phyloP scores from a whole-genome alignment of 2,888 invertebrate genomes.

The Heliconius charithonia region DNA sequence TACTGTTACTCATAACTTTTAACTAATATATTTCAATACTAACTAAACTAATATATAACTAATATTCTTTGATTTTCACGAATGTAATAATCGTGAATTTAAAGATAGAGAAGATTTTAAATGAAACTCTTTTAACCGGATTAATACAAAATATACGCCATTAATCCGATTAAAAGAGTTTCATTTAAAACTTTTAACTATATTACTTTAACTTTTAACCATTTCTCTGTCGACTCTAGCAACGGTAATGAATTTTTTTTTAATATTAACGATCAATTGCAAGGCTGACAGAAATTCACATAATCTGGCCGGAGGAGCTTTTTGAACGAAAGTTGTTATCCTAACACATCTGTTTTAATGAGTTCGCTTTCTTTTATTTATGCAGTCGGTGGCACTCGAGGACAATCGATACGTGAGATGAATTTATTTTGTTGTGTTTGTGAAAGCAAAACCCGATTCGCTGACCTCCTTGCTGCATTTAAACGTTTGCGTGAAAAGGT shows the following conservation, averaged over 20 bases:
- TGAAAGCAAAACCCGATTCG: constrained; percentile 80
- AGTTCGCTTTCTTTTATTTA: constrained; percentile 82
- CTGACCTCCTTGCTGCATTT: constrained; percentile 78
- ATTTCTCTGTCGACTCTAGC: background rate
- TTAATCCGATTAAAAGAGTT: too few relatives aligned
- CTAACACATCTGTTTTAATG: constrained; percentile 63
- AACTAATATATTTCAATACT: too few relatives aligned
- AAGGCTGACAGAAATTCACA: background rate
- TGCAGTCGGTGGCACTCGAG: constrained; percentile 76
- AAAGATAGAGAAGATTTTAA: too few relatives aligned
- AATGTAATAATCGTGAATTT: too few relatives aligned
- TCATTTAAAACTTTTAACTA: background rate
- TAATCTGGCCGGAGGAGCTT: constrained; percentile 38
- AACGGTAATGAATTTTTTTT: background rate
- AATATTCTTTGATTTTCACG: too few relatives aligned
- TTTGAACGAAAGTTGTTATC: constrained; percentile 69
- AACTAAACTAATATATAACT: too few relatives aligned
- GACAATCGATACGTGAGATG: constrained; percentile 84
- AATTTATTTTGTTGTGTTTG: constrained; percentile 83
- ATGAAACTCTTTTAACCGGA: too few relatives aligned
- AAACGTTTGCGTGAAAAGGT: constrained; percentile 78
- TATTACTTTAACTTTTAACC: too few relatives aligned
- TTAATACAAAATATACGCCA: too few relatives aligned
- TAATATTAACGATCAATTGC: background rate
- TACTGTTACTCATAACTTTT: background rate